Conservation (phyloP, 2,888 invertebrate genomes). For the Stenodema calcarata region DNA sequence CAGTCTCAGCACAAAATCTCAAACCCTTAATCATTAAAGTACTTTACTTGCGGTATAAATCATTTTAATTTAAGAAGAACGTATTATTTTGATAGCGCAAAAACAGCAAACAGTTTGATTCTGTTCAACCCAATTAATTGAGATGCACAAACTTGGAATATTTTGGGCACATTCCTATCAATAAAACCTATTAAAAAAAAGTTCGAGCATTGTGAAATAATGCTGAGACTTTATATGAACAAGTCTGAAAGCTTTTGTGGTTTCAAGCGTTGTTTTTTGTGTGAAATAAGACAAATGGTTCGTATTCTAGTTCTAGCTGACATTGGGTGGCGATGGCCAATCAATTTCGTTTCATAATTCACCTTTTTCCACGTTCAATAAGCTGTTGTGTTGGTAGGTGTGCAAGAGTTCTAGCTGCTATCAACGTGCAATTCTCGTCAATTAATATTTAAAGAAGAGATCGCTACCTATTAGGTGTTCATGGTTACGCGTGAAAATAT, state of each 20-base stretch:
- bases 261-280: neutral
- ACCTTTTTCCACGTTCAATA: neutral
- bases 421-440: slow-evolving; percentile 30
- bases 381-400: neutral
- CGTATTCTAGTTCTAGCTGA: neutral
- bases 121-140: neutral
- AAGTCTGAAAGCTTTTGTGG: neutral
- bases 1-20: slow-evolving; percentile 31
- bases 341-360: neutral
- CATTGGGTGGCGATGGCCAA: slow-evolving; percentile 1
- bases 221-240: neutral
- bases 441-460: neutral
- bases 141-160: neutral
- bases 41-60: neutral
- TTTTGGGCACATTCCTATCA: neutral
- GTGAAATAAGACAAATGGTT: slow-evolving; percentile 30
- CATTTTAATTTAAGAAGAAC: neutral
- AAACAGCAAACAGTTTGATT: neutral
- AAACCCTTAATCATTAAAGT: slow-evolving; percentile 25
- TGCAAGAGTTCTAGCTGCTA: slow-evolving; percentile 22
- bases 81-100: neutral
- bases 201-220: neutral
- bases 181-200: neutral
- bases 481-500: neutral
- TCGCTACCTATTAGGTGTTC: neutral